Base-by-base conservation (phyloP, 2,113 vertebrate species). In the Panthera tigris region DNA sequence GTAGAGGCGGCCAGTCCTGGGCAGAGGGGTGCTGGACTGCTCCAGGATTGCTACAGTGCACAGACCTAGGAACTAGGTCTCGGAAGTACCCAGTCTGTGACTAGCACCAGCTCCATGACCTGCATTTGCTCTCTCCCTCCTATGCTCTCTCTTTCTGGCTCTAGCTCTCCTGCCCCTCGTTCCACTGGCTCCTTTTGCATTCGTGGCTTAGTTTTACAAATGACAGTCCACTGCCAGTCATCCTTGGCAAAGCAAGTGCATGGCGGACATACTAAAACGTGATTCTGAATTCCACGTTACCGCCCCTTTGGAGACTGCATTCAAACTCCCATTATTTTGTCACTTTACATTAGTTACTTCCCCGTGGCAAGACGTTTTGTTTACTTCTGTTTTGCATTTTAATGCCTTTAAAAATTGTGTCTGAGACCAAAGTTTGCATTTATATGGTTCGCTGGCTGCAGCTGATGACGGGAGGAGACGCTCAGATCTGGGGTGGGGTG, bases 311-410 rank as follows among this genome's bases (percentile, higher is more conserved):
- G 65, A 97, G 88, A 61, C 27, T 0, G 3, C 39, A 52, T 94
- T 93, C 41, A 41, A 81, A 95, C 61, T 92, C 78, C 55, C 94
- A 89, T 97, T 97, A 93, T 96, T 97, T 94, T 97, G 95, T 97
- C 97, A 93, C 93, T 94, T 98, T 91, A 25, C 68, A 97, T 98
- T 95, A 93, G 87, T 83, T 94, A 48, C 78, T 96, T 97, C 87
- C 94, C 94, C 33, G 12, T 12, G 90, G 91, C 91, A 83, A 93
- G 95, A 96, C 85, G 94, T 89, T 71, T 85, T 91, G 88, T 96
- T 88, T 95, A 91, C 65, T 93, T 52, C 93, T 96, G 93, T 78
- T 98, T 97, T 95, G 95, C 91, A 97, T 98, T 97, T 97, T 89
- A 96, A 97, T 91, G 50, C 82, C 57, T 96, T 96, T 87, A 48